A percentile compares a stretch with the other conserved stretches of the same genome.
phyloP scores from a whole-genome alignment of 1,140 invertebrate species.

The Hydropsyche tenuis region DNA sequence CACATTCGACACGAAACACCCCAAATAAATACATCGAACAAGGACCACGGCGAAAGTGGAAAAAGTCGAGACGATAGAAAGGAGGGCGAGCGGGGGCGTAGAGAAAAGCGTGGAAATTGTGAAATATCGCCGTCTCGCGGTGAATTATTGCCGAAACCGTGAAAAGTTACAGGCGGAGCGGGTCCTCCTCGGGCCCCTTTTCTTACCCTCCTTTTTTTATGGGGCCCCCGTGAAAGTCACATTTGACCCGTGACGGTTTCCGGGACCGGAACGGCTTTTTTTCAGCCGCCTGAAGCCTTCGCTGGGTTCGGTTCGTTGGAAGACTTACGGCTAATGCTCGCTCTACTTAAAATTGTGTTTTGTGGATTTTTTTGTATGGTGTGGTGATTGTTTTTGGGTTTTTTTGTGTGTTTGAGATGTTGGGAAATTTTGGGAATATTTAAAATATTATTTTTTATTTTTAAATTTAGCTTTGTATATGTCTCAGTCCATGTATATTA shows the following conservation, averaged over 20 bases:
- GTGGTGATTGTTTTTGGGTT: no score
- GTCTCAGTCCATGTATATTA: no score
- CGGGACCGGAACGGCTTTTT: conserved; percentile 25
- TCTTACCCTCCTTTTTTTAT: conserved; percentile 13
- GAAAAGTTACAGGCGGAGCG: conserved; percentile 33
- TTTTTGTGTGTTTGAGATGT: no score
- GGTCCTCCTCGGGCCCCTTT: not conserved
- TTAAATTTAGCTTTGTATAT: no score
- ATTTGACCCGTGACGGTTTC: conserved; percentile 31
- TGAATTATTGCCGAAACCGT: conserved; percentile 35
- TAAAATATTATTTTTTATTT: no score
- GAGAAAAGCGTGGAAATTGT: conserved; percentile 26
- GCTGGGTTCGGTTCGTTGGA: not conserved
- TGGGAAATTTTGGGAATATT: no score
- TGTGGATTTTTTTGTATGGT: no score
- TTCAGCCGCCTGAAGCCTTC: not conserved
- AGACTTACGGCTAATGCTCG: conserved; percentile 12
- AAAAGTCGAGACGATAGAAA: not conserved
- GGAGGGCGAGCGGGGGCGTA: not conserved
- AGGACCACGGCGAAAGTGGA: not conserved
- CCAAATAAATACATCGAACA: not conserved
- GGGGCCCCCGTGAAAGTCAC: conserved; percentile 17
- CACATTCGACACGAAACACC: not conserved
- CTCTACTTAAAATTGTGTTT: no score
- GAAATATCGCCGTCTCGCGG: conserved; percentile 26